A percentile compares a stretch with the other conserved stretches of the same genome.
Evolutionary conservation across 2,113 vertebrate genomes (phyloP).

Genomic region (Chaenocephalus aceratus): DNA sequence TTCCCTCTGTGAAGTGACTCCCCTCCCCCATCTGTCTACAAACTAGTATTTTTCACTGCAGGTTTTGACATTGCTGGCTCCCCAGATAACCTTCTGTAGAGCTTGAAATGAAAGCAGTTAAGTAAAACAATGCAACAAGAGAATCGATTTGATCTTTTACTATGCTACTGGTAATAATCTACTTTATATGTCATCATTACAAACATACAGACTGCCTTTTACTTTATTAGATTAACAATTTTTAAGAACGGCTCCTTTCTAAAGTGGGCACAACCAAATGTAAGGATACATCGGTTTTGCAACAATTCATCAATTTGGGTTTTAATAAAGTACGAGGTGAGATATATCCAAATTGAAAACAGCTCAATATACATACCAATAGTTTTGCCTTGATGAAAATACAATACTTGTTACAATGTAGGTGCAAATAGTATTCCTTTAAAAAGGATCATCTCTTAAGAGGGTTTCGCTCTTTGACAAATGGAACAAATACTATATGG

Average conservation of each 20-base stretch:
- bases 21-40: constrained; percentile 1
- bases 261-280: neutral
- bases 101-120: neutral
- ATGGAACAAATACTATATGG: neutral
- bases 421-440: neutral
- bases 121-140: neutral
- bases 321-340: neutral
- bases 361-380: neutral
- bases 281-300: neutral
- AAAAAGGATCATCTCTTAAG: neutral
- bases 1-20: constrained; percentile 3
- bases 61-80: constrained; percentile 1
- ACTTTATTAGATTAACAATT: neutral
- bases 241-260: neutral
- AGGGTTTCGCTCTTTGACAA: neutral
- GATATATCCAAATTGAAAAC: neutral
- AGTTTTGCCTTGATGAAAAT: neutral
- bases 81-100: neutral
- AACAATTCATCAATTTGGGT: neutral
- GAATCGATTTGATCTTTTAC: too few species aligned
- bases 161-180: too few species aligned
- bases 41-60: constrained; percentile 6
- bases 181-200: constrained; percentile 1
- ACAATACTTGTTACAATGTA: neutral
- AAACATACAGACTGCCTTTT: neutral